Evolutionary conservation across 2,888 invertebrate species (phyloP).

Genomic region (Uloborus plumipes): DNA sequence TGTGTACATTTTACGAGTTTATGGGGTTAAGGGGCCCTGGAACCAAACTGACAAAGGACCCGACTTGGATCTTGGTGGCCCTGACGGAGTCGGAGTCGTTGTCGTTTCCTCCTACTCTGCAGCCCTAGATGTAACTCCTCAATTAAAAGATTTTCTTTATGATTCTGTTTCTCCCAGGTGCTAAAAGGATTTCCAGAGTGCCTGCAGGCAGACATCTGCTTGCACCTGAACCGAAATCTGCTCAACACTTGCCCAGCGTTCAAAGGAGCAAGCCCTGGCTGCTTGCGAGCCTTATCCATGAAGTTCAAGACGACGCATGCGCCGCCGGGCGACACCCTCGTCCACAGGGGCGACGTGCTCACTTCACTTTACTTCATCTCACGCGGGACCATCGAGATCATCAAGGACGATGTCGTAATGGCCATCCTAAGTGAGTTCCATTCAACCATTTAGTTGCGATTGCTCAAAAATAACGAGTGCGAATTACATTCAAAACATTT

Average conservation of each 20-base stretch:
- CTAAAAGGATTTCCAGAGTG: constrained; percentile 98
- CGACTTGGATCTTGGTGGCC: too few species aligned
- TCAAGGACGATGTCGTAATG: constrained; percentile 96
- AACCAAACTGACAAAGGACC: too few species aligned
- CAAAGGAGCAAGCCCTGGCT: constrained; percentile 96
- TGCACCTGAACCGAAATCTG: constrained; percentile 95
- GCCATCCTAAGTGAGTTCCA: constrained; percentile 86
- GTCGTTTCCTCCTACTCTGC: too few species aligned
- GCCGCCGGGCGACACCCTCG: constrained; percentile 92
- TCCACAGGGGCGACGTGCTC: constrained; percentile 95
- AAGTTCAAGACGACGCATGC: constrained; percentile 98
- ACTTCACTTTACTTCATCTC: constrained; percentile 96
- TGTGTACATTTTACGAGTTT: too few species aligned
- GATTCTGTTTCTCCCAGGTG: constrained; percentile 73
- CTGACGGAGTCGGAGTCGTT: too few species aligned
- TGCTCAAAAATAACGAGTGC: too few species aligned
- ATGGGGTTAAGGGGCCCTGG: too few species aligned
- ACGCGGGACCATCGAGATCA: constrained; percentile 95
- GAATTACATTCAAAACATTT: too few species aligned
- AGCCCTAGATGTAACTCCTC: too few species aligned
- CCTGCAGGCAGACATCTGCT: constrained; percentile 97
- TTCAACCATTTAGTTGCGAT: too few species aligned
- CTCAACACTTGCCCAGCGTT: constrained; percentile 95
- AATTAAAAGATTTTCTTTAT: background rate
- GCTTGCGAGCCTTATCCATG: constrained; percentile 94